These are phyloP conservation scores for Heliangelus exortis DNA, from an alignment of 2,797 vertebrate genomes.

Conservation along the genomic window DNA sequence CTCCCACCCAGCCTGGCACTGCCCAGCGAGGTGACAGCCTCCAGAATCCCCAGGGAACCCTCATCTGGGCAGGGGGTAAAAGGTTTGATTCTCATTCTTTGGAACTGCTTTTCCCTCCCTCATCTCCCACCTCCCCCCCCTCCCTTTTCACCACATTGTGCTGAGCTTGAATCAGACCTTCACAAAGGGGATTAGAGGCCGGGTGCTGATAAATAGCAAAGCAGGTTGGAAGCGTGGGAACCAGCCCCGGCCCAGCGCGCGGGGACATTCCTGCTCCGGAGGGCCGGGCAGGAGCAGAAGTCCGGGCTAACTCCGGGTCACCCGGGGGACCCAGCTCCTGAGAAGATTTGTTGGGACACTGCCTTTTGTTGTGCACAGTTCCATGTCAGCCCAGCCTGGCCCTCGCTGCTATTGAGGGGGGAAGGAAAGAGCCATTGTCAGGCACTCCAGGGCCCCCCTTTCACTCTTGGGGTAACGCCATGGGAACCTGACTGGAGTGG, in stretches of 20 bases:
- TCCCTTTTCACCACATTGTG: slow-evolving; percentile 61
- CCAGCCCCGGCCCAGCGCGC: slow-evolving; percentile 44
- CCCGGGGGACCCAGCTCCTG: slow-evolving; percentile 52
- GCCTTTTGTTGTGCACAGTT: slow-evolving; percentile 74
- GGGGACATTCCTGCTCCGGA: slow-evolving; percentile 67
- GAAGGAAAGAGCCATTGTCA: slow-evolving; percentile 20
- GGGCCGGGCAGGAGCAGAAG: slow-evolving; percentile 61
- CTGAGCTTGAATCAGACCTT: slow-evolving; percentile 61
- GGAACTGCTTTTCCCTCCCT: slow-evolving; percentile 9
- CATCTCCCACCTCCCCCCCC: background rate
- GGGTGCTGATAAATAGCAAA: slow-evolving; percentile 59
- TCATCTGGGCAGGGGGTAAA: background rate
- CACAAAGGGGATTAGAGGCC: slow-evolving; percentile 72
- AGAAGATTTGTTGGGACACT: slow-evolving; percentile 64
- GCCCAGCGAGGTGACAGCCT: background rate
- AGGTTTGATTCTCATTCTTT: slow-evolving; percentile 31
- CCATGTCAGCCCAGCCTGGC: slow-evolving; percentile 66
- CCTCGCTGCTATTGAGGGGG: background rate
- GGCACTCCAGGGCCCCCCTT: slow-evolving; percentile 27
- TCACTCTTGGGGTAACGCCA: slow-evolving; percentile 9
- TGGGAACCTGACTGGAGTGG: background rate
- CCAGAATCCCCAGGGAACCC: background rate
- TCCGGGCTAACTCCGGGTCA: slow-evolving; percentile 62
- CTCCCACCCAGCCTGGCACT: background rate
- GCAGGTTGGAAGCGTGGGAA: slow-evolving; percentile 72